Conservation (phyloP, 2,888 invertebrate genomes). For the Temnothorax ravouxi region DNA sequence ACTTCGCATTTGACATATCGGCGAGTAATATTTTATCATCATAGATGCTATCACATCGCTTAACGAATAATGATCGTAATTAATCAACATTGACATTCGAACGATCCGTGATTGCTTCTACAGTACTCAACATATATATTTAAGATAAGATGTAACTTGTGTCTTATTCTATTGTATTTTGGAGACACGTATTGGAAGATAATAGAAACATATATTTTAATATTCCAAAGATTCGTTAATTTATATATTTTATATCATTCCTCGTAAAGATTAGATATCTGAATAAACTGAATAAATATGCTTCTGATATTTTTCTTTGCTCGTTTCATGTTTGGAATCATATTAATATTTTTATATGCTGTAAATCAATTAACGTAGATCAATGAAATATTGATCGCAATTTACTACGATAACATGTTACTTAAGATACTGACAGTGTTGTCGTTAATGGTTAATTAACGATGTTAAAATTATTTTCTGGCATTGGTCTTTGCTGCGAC, state of each 20-base stretch:
- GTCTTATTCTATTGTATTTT: neutral
- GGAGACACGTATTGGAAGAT: neutral
- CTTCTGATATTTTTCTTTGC: neutral
- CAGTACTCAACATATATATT: neutral
- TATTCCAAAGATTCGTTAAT: neutral
- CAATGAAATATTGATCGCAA: neutral
- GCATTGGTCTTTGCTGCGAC: neutral
- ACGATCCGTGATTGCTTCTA: neutral
- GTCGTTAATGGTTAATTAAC: neutral
- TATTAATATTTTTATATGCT: neutral
- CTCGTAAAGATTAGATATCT: neutral
- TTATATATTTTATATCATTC: neutral
- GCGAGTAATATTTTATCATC: neutral
- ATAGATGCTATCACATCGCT: neutral
- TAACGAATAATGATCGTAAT: neutral
- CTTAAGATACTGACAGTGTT: neutral
- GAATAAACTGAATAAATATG: neutral
- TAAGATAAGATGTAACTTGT: neutral
- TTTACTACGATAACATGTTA: neutral
- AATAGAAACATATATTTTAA: neutral
- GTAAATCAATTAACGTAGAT: neutral
- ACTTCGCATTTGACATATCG: neutral
- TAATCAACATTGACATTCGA: neutral
- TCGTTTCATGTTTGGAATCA: neutral
- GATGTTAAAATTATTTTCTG: conserved; percentile 1